Conservation (phyloP, 2,888 invertebrate species). For the Agrenia bidenticulata region DNA sequence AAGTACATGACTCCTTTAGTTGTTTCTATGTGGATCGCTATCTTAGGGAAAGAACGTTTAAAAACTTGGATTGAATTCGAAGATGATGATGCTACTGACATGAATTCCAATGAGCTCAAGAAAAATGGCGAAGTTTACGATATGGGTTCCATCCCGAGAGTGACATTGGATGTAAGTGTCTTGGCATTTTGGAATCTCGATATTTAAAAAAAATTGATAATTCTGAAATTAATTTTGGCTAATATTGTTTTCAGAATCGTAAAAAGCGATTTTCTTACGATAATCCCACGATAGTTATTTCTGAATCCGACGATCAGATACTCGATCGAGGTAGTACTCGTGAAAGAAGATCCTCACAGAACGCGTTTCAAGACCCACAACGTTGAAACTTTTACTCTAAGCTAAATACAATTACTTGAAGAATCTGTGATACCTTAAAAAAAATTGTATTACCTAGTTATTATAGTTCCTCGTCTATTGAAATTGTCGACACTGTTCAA, state of each 20-base stretch:
- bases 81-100: slow-evolving; percentile 10
- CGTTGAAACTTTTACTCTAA: no score
- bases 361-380: no score
- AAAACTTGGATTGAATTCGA: slow-evolving; percentile 34
- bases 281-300: background rate
- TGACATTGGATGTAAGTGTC: slow-evolving; percentile 1
- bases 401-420: no score
- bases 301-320: no score
- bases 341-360: no score
- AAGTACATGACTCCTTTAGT: slow-evolving; percentile 36
- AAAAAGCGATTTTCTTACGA: background rate
- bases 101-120: background rate
- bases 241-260: background rate
- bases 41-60: slow-evolving; percentile 29
- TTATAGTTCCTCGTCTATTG: no score
- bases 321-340: no score
- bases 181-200: background rate
- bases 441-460: no score
- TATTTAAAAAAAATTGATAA: background rate
- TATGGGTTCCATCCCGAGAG: slow-evolving; percentile 12
- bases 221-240: background rate
- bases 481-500: no score
- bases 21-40: slow-evolving; percentile 29
- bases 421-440: no score
- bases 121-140: background rate